Evolutionary conservation across 2,888 invertebrate species (phyloP).

Genomic region (Phasia obesa): DNA sequence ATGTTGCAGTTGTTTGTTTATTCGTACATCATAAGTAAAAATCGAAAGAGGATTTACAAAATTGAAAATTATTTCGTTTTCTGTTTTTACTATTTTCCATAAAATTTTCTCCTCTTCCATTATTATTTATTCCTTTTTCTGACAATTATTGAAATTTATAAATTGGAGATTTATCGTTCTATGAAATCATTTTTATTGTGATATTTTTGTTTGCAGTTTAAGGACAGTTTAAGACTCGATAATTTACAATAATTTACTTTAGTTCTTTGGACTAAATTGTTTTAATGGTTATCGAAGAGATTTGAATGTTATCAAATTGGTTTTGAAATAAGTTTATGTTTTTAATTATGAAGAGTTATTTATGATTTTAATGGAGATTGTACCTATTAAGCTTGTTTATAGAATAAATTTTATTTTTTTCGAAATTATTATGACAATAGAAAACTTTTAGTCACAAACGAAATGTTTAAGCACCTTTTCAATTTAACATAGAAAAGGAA

Average conservation of each 20-base stretch:
- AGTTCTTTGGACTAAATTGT: constrained; percentile 7
- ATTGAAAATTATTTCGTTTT: constrained; percentile 17
- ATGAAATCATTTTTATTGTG: background rate
- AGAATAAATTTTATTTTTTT: no score
- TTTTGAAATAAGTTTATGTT: background rate
- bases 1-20: constrained; percentile 10
- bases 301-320: constrained; percentile 3
- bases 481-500: no score
- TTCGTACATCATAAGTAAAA: no score
- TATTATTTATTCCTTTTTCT: constrained; percentile 48
- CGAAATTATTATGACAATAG: no score
- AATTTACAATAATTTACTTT: background rate
- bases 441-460: no score
- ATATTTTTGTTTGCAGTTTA: background rate
- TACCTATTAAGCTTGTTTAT: no score
- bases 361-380: no score
- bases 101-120: constrained; percentile 6
- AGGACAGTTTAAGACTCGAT: background rate
- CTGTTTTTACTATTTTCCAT: background rate
- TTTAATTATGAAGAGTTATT: background rate
- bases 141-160: constrained; percentile 61
- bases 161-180: constrained; percentile 46
- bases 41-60: constrained; percentile 35
- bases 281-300: constrained; percentile 8
- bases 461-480: no score